Evolutionary conservation across 2,888 invertebrate genomes (phyloP).

Genomic region (Tricholauxania praeusta): DNA sequence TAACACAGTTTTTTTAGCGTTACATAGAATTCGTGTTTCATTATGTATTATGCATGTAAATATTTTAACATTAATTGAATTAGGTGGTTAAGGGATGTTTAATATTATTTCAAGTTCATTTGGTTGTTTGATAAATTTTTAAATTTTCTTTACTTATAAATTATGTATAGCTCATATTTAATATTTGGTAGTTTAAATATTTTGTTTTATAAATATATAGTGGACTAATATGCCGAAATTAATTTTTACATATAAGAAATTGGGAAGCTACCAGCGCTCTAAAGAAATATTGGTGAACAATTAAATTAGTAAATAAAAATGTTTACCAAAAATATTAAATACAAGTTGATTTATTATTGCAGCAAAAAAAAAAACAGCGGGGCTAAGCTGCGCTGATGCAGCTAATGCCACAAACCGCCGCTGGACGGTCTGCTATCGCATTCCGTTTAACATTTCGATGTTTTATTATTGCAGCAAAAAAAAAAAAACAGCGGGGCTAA

Average conservation of each 20-base stretch:
- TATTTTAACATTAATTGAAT: constrained; percentile 41
- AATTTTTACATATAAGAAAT: neutral
- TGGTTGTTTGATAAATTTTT: constrained; percentile 3
- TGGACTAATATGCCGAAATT: too few relatives aligned
- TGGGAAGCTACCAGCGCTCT: constrained; percentile 15
- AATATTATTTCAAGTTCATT: constrained; percentile 14
- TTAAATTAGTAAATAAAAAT: too few relatives aligned
- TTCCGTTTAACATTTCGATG: too few relatives aligned
- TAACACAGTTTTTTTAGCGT: constrained; percentile 34
- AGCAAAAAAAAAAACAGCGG: too few relatives aligned
- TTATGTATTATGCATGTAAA: constrained; percentile 50
- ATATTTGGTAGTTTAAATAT: constrained; percentile 12
- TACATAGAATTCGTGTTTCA: constrained; percentile 42
- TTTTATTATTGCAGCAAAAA: too few relatives aligned
- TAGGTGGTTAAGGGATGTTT: constrained; percentile 22
- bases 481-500: too few relatives aligned
- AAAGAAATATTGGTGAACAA: neutral
- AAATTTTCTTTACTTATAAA: neutral
- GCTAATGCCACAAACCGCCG: too few relatives aligned
- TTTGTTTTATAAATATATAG: too few relatives aligned
- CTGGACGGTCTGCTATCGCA: too few relatives aligned
- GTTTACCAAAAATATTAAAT: too few relatives aligned
- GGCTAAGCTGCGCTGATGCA: too few relatives aligned
- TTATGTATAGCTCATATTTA: constrained; percentile 14
- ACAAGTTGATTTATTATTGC: too few relatives aligned